These are phyloP conservation scores for Drosophila mulleri DNA, from an alignment of 2,888 invertebrate genomes.

Conservation along the genomic window DNA sequence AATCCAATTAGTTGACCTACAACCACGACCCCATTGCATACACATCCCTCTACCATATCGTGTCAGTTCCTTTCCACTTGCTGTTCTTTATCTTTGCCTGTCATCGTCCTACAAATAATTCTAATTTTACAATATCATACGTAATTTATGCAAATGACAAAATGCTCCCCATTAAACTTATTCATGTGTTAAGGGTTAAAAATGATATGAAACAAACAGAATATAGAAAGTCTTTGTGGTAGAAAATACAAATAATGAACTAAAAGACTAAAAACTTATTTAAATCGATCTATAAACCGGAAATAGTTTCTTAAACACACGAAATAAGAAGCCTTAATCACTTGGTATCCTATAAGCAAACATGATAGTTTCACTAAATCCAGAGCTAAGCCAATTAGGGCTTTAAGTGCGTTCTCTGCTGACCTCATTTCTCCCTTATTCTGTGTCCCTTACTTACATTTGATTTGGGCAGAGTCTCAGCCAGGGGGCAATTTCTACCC, in stretches of 20 bases:
- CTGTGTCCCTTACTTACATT: background rate
- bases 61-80: slow-evolving; percentile 12
- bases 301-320: background rate
- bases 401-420: slow-evolving; percentile 14
- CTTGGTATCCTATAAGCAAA: background rate
- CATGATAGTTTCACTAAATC: slow-evolving; percentile 14
- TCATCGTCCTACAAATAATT: background rate
- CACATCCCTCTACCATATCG: background rate
- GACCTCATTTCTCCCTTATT: slow-evolving; percentile 41
- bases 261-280: no score
- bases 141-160: slow-evolving; percentile 65
- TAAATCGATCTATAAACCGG: background rate
- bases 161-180: background rate
- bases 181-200: background rate
- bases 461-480: background rate
- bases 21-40: background rate
- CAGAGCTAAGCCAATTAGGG: slow-evolving; percentile 44
- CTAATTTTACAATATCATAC: slow-evolving; percentile 46
- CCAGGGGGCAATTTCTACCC: slow-evolving; percentile 18
- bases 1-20: slow-evolving; percentile 16
- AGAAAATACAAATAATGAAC: no score
- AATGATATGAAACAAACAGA: background rate
- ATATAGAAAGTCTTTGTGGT: background rate
- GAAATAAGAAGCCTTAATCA: background rate
- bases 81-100: slow-evolving; percentile 34